These are phyloP conservation scores for Hemicrepidius hirtus DNA, from an alignment of 2,888 invertebrate genomes.

Conservation along the genomic window DNA sequence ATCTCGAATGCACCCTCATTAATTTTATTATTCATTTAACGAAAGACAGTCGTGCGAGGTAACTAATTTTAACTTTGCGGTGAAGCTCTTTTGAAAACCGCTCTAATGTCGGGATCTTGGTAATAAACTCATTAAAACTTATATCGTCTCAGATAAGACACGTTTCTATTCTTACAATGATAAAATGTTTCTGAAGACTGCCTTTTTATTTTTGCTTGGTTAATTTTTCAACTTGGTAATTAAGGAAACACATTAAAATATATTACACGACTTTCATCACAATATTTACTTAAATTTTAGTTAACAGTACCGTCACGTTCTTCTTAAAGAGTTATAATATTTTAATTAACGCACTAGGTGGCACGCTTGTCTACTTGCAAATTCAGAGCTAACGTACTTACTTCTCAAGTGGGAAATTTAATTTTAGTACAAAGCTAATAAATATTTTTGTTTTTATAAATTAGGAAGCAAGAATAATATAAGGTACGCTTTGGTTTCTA, in stretches of 20 bases:
- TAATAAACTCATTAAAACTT: constrained; percentile 44
- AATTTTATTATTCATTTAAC: constrained; percentile 22
- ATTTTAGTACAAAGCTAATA: neutral
- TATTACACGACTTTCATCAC: neutral
- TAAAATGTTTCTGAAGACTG: neutral
- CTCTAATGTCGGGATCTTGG: constrained; percentile 18
- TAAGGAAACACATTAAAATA: constrained; percentile 10
- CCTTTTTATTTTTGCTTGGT: neutral
- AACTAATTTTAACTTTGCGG: constrained; percentile 29
- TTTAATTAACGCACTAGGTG: constrained; percentile 9
- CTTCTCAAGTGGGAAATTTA: constrained; percentile 2
- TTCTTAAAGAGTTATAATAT: constrained; percentile 10
- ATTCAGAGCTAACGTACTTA: neutral
- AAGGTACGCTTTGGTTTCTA: no score
- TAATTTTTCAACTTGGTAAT: neutral
- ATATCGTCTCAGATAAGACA: constrained; percentile 27
- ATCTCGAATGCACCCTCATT: constrained; percentile 16
- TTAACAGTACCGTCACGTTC: constrained; percentile 13
- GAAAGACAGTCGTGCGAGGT: constrained; percentile 4
- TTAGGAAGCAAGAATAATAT: no score
- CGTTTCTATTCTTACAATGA: constrained; percentile 13
- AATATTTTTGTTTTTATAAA: neutral
- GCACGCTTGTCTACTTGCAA: neutral
- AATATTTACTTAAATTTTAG: neutral
- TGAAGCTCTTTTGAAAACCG: constrained; percentile 13